Evolutionary conservation across 2,113 vertebrate species (phyloP), one percentile per base, ranked within the genome.

Genomic region (Azemiops feae): DNA sequence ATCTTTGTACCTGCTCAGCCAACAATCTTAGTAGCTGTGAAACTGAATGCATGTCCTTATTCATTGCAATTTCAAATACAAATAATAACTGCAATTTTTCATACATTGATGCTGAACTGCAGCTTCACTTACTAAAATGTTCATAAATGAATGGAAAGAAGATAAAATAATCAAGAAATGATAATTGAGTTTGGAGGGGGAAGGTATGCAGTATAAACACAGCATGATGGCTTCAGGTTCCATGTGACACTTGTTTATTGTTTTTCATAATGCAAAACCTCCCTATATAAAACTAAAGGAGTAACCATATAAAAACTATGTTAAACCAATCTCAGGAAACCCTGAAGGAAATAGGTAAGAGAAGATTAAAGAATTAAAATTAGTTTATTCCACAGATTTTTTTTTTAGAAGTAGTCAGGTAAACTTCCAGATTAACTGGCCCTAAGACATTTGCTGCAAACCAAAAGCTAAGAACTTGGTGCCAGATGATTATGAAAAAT

Each of bases 31-130:
- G 57, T 27, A 3, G 57, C 8, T 58, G 23, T 8, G 23, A 58
- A 58, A 25, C 9, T 58, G 57, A 58, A 58, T 58, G 8, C 9
- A 58, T 30, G 27, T 30, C 58, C 58, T 60, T 60, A 27, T 60
- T 60, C 14, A 85, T 89, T 95, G 88, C 27, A 3, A 88, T 92
- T 95, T 91, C n/a, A 4, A 93, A 81, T 92, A 89, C 69, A 93
- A 90, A 90, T 45, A 93, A 25, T n/a, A n/a, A n/a, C 3, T 30
- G 64, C 25, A 45, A 0, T 74, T 54, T 93, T 87, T 93, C 93
- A 92, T 92, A 93, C 43, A 16, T 3, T 34, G 5, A 60, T 25
- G 52, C 0, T 91, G 39, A 39, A 58, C 92, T 93, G 91, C 91
- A 85, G 89, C 45, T 39, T 94, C 55, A 1, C 34, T 0, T 11